Evolutionary conservation across 2,797 vertebrate species (phyloP).

Genomic region (Megalops cyprinoides): DNA sequence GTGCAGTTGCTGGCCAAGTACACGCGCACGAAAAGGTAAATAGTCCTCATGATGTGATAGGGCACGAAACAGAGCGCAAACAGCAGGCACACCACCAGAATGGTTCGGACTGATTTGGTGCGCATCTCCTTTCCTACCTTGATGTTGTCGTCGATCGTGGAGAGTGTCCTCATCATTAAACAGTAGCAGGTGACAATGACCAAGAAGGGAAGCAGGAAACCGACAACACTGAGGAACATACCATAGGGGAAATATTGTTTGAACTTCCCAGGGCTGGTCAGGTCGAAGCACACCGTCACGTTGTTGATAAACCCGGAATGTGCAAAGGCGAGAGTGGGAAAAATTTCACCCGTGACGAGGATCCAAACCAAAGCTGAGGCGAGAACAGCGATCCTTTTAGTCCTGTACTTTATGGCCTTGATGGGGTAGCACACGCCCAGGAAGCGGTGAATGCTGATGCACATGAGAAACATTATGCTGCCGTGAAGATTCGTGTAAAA

Average conservation of each 20-base stretch:
- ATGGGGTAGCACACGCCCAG: constrained; percentile 67
- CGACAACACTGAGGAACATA: constrained; percentile 45
- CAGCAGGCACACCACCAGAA: constrained; percentile 50
- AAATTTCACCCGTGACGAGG: constrained; percentile 52
- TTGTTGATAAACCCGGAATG: constrained; percentile 50
- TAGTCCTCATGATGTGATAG: constrained; percentile 54
- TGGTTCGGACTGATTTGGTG: constrained; percentile 56
- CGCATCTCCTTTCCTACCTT: not conserved
- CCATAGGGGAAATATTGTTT: constrained; percentile 54
- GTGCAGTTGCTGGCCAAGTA: constrained; percentile 48
- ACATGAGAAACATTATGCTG: constrained; percentile 66
- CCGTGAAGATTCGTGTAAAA: constrained; percentile 66
- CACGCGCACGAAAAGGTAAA: constrained; percentile 52
- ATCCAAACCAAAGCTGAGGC: constrained; percentile 46
- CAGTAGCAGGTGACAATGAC: constrained; percentile 57
- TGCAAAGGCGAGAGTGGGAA: constrained; percentile 60
- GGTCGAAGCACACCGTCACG: constrained; percentile 60
- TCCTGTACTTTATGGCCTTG: constrained; percentile 50
- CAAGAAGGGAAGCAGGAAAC: constrained; percentile 62
- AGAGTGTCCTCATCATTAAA: constrained; percentile 57
- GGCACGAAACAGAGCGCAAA: constrained; percentile 64
- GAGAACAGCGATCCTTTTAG: constrained; percentile 30
- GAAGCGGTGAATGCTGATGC: constrained; percentile 66
- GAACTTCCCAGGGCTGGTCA: constrained; percentile 50
- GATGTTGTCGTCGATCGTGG: not conserved